phyloP scores from a whole-genome alignment of 2,797 vertebrate genomes.

The Alfaro cultratus region DNA sequence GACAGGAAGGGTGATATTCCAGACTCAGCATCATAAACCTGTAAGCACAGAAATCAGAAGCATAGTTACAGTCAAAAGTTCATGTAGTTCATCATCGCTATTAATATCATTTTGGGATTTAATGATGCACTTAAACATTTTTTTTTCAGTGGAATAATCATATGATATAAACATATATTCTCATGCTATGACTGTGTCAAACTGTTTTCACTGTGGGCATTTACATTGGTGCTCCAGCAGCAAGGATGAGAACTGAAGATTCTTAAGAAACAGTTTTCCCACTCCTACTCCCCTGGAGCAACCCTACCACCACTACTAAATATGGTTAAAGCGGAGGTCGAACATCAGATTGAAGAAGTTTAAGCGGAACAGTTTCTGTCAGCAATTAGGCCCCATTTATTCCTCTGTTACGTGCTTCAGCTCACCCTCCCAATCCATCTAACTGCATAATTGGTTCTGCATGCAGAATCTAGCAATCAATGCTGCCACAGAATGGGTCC shows the following conservation, averaged over 20 bases:
- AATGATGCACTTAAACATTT: background rate
- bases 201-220: background rate
- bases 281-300: background rate
- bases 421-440: background rate
- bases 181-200: background rate
- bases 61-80: background rate
- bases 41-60: background rate
- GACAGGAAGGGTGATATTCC: constrained; percentile 88
- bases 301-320: background rate
- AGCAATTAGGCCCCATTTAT: background rate
- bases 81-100: background rate
- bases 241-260: background rate
- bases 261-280: background rate
- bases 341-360: background rate
- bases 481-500: background rate
- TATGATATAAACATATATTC: background rate
- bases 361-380: background rate
- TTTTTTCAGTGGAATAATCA: too few species aligned
- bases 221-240: background rate
- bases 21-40: constrained; percentile 97
- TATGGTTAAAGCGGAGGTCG: background rate
- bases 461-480: background rate
- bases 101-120: background rate
- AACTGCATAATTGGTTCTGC: constrained; percentile 7
- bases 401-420: background rate